phyloP scores from a whole-genome alignment of 2,797 vertebrate genomes.

The Gallirallus australis region DNA sequence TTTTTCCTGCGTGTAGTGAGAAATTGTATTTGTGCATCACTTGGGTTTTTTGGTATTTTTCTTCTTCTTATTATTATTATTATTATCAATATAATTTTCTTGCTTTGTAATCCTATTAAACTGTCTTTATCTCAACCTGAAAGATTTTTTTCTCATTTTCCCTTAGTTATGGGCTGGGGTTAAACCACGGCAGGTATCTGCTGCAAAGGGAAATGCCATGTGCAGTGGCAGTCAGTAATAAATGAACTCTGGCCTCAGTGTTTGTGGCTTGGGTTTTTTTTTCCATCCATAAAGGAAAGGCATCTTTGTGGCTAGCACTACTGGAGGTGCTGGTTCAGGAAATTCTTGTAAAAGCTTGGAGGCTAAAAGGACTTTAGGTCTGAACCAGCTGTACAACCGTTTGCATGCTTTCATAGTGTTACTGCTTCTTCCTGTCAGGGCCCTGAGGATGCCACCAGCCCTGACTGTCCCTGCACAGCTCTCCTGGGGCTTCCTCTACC shows the following conservation, averaged over 20 bases:
- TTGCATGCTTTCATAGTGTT: neutral
- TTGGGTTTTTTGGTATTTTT: too few relatives aligned
- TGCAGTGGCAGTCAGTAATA: neutral
- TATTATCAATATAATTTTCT: too few relatives aligned
- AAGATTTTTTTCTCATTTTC: too few relatives aligned
- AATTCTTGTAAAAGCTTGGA: neutral
- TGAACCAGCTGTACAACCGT: neutral
- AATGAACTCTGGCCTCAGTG: neutral
- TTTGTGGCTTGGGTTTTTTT: neutral
- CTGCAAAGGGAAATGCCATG: neutral
- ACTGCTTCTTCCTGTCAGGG: neutral
- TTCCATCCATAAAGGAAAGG: neutral
- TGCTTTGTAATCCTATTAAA: too few relatives aligned
- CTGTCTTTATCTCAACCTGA: too few relatives aligned
- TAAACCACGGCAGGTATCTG: neutral
- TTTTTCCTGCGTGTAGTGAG: too few relatives aligned
- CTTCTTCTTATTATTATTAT: too few relatives aligned
- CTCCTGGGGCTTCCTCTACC: neutral
- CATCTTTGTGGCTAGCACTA: neutral
- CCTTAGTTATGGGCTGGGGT: too few relatives aligned
- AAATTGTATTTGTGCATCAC: too few relatives aligned
- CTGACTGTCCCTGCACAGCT: neutral
- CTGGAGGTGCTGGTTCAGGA: neutral
- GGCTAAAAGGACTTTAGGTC: neutral
- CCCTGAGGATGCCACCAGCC: neutral